These are phyloP conservation scores for Metallyticus violacea DNA, from an alignment of 2,888 invertebrate genomes.

Conservation along the genomic window DNA sequence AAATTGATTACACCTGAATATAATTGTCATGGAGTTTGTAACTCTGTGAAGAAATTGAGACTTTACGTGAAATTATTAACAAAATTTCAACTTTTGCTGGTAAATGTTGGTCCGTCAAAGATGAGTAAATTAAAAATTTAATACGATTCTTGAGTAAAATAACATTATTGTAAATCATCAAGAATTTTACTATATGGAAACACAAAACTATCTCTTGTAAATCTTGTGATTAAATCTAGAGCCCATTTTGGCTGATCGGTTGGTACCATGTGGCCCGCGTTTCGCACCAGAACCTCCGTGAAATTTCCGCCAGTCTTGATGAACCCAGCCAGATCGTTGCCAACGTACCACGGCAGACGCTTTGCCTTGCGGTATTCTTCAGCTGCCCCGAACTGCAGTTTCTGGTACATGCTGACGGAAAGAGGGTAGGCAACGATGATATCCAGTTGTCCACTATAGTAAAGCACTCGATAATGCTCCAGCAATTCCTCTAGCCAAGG, in stretches of 20 bases:
- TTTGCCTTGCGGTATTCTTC: constrained; percentile 42
- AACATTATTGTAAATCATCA: neutral
- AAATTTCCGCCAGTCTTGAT: constrained; percentile 40
- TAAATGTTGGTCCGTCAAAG: too few species aligned
- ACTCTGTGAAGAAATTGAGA: too few species aligned
- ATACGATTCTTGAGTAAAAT: too few species aligned
- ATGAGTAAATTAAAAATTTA: too few species aligned
- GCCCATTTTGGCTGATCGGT: constrained; percentile 45
- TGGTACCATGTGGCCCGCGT: constrained; percentile 47
- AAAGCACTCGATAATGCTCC: constrained; percentile 42
- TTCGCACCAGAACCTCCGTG: constrained; percentile 41
- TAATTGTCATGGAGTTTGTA: too few species aligned
- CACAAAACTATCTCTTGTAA: constrained; percentile 41
- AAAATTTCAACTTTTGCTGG: too few species aligned
- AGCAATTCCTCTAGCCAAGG: constrained; percentile 54
- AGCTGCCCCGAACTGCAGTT: constrained; percentile 45
- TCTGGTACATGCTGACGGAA: constrained; percentile 47
- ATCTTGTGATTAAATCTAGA: neutral
- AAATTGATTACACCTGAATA: too few species aligned
- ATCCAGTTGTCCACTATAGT: constrained; percentile 51
- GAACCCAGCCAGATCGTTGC: constrained; percentile 43
- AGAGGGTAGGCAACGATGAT: constrained; percentile 61
- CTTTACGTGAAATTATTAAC: too few species aligned
- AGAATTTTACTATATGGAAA: neutral
- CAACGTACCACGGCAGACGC: constrained; percentile 44